These are phyloP conservation scores for Zaprionus taronus DNA, from an alignment of 1,140 invertebrate genomes.

Conservation along the genomic window DNA sequence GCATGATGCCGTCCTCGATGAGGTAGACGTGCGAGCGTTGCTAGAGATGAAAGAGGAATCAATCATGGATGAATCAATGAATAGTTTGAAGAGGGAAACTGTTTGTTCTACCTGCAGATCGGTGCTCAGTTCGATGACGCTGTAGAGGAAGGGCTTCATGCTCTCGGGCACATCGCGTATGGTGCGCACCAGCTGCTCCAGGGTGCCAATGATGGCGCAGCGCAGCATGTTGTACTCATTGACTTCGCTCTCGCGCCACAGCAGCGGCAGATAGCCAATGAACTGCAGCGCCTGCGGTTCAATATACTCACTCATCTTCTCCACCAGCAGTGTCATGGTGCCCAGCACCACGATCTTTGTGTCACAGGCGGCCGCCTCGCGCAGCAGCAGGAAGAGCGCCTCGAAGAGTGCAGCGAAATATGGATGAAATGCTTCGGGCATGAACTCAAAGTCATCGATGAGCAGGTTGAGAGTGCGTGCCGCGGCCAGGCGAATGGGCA, in stretches of 20 bases:
- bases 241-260: conserved; percentile 94
- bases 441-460: conserved; percentile 97
- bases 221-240: conserved; percentile 95
- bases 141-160: conserved; percentile 89
- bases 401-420: conserved; percentile 92
- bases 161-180: conserved; percentile 87
- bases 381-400: conserved; percentile 92
- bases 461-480: conserved; percentile 90
- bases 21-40: conserved; percentile 94
- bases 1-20: conserved; percentile 95
- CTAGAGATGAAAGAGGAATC: conserved; percentile 85
- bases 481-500: conserved; percentile 93
- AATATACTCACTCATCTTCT: conserved; percentile 92
- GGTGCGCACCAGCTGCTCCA: conserved; percentile 87
- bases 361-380: conserved; percentile 95
- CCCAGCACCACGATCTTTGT: conserved; percentile 97
- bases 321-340: conserved; percentile 95
- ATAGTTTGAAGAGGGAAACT: neutral
- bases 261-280: conserved; percentile 91
- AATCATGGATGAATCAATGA: no score
- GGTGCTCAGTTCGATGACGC: conserved; percentile 92
- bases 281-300: conserved; percentile 88
- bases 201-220: conserved; percentile 94
- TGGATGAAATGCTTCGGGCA: conserved; percentile 92
- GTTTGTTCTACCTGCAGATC: conserved; percentile 86